These are phyloP conservation scores for Drosophila arawakana DNA, from an alignment of 1,140 invertebrate species.

Conservation along the genomic window DNA sequence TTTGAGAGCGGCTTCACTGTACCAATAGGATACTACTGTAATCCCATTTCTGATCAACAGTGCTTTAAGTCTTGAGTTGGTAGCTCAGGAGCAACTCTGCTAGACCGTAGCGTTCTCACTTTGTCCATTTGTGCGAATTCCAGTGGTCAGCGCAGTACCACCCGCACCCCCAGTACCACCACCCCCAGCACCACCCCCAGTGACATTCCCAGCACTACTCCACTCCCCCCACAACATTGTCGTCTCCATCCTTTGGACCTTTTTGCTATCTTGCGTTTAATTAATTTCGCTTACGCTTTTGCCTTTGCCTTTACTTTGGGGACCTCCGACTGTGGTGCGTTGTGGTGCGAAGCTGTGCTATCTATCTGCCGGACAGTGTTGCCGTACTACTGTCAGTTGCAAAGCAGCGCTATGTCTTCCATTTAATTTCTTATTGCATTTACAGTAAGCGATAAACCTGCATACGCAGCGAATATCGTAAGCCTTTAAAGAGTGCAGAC, in stretches of 20 bases:
- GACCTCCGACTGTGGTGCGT: neutral
- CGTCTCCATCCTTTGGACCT: neutral
- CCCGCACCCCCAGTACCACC: neutral
- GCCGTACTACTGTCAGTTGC: constrained; percentile 8
- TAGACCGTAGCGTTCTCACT: no score
- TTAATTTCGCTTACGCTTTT: constrained; percentile 64
- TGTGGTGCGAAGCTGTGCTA: neutral
- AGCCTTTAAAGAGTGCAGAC: neutral
- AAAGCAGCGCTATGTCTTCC: neutral
- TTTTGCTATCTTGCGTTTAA: constrained; percentile 57
- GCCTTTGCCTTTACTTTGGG: constrained; percentile 32
- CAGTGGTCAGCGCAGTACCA: neutral
- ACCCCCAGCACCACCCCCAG: neutral
- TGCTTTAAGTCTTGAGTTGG: no score
- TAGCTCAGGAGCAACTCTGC: no score
- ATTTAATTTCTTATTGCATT: constrained; percentile 2
- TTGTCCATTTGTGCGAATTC: neutral
- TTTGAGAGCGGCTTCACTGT: no score
- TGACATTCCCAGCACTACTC: neutral
- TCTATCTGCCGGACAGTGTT: neutral
- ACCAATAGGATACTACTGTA: no score
- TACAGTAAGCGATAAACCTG: neutral
- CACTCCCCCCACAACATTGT: neutral
- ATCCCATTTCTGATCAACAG: no score
- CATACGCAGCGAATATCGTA: constrained; percentile 1